phyloP scores from a whole-genome alignment of 1,140 invertebrate genomes.

The Drosophila sp. region DNA sequence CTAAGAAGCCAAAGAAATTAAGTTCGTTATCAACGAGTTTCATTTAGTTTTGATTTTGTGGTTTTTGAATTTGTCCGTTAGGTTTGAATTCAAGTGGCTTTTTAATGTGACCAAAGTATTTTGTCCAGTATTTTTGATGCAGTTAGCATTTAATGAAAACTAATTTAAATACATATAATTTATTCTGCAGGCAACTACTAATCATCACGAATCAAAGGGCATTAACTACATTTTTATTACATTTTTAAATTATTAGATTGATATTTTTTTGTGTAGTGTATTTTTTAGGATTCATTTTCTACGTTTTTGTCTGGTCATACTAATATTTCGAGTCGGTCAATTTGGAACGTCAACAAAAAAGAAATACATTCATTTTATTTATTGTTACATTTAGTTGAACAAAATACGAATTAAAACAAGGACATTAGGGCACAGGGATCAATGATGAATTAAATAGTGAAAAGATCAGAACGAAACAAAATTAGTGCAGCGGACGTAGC shows the following conservation, averaged over 20 bases:
- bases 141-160: no score
- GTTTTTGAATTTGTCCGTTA: not conserved
- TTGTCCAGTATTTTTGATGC: not conserved
- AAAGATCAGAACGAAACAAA: not conserved
- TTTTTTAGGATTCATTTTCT: not conserved
- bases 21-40: not conserved
- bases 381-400: not conserved
- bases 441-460: not conserved
- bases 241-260: not conserved
- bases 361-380: slow-evolving; percentile 34
- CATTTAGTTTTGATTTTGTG: not conserved
- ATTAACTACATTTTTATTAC: no score
- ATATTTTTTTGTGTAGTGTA: not conserved
- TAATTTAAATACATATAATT: no score
- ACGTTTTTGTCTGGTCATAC: not conserved
- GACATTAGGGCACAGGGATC: no score
- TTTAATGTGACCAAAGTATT: not conserved
- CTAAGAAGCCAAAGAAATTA: not conserved
- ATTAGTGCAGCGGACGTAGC: not conserved
- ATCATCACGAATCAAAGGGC: no score
- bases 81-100: not conserved
- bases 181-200: no score
- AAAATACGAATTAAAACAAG: slow-evolving; percentile 8
- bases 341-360: slow-evolving; percentile 48
- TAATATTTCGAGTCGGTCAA: not conserved